A percentile compares a stretch with the other conserved stretches of the same genome.
Evolutionary conservation across 2,797 vertebrate species (phyloP).

Genomic region (Phoxinus dragarum): DNA sequence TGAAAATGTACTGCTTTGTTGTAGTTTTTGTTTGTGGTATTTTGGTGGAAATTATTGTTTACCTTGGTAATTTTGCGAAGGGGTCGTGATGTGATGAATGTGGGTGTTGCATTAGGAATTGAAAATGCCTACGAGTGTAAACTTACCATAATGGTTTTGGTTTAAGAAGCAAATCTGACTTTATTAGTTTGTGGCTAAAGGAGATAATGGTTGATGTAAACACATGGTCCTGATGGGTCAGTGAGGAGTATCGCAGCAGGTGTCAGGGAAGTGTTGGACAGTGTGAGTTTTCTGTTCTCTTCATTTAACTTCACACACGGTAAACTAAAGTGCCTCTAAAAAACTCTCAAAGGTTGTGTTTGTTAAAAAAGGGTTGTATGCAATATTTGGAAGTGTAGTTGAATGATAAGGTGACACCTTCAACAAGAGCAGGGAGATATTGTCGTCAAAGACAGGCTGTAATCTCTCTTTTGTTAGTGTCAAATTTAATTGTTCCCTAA

Average conservation of each 20-base stretch:
- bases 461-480: neutral
- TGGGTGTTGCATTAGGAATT: neutral
- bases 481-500: neutral
- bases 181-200: neutral
- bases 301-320: neutral
- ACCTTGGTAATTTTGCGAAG: neutral
- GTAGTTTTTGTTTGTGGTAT: conserved; percentile 7
- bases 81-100: neutral
- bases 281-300: neutral
- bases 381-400: neutral
- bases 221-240: neutral
- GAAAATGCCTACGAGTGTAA: neutral
- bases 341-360: neutral
- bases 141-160: neutral
- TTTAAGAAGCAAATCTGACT: neutral
- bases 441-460: neutral
- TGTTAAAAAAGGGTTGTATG: neutral
- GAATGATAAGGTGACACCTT: neutral
- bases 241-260: neutral
- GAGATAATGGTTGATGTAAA: neutral
- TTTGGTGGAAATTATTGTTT: neutral
- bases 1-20: neutral
- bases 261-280: neutral
- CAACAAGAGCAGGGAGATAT: neutral
- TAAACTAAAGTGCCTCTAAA: neutral